These are phyloP conservation scores for Galendromus occidentalis DNA, from an alignment of 1,140 invertebrate genomes.

Conservation along the genomic window DNA sequence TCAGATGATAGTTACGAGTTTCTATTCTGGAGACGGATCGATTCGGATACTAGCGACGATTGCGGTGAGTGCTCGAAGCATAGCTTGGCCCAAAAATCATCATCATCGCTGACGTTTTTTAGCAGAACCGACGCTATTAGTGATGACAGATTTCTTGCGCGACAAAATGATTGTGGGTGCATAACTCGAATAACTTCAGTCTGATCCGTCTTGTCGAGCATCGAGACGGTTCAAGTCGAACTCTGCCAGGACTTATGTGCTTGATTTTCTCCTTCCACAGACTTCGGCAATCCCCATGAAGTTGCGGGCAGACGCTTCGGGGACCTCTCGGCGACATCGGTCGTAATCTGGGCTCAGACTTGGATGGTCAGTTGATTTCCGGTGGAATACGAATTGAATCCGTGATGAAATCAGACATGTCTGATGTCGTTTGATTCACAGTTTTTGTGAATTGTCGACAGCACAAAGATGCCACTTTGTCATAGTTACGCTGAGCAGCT, in stretches of 20 bases:
- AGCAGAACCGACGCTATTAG: not conserved
- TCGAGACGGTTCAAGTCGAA: no score
- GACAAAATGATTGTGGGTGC: not conserved
- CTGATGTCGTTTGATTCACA: not conserved
- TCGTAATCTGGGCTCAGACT: not conserved
- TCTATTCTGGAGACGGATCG: no score
- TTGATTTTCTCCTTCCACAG: not conserved
- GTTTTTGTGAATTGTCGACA: not conserved
- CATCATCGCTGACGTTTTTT: not conserved
- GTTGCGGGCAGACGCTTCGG: not conserved
- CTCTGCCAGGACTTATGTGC: not conserved
- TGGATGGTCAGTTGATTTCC: not conserved
- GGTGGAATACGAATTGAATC: not conserved
- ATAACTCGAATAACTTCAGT: slow-evolving; percentile 7
- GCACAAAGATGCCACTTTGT: not conserved
- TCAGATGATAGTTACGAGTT: no score
- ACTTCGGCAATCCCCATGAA: not conserved
- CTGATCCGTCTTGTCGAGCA: not conserved
- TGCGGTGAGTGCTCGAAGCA: not conserved
- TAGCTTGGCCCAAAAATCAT: not conserved
- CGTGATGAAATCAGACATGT: not conserved
- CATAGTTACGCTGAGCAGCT: slow-evolving; percentile 6
- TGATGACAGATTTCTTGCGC: not conserved
- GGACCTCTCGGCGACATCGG: not conserved
- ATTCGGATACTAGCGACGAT: no score